Conservation (phyloP, 1,140 invertebrate species). For the Asobara japonica region DNA sequence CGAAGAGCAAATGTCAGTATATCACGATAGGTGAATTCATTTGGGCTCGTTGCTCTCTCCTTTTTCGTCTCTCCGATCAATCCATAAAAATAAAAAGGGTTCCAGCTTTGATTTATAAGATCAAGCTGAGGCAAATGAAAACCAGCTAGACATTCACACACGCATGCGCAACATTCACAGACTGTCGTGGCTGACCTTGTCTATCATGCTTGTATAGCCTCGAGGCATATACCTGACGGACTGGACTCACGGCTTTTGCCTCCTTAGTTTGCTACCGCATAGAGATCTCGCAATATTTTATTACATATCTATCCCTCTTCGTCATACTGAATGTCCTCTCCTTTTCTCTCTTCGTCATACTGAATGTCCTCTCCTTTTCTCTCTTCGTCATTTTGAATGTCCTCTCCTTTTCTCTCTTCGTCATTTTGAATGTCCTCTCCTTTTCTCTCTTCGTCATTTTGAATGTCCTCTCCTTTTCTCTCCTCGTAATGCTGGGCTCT, state of each 20-base stretch:
- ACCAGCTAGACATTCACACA: slow-evolving; percentile 15
- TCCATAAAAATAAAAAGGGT: neutral
- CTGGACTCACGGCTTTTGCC: slow-evolving; percentile 44
- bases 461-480: too few relatives aligned
- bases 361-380: too few relatives aligned
- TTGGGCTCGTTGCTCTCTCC: too few relatives aligned
- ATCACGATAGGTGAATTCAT: too few relatives aligned
- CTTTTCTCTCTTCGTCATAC: too few relatives aligned
- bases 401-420: too few relatives aligned
- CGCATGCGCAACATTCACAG: slow-evolving; percentile 43
- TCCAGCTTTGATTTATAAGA: neutral
- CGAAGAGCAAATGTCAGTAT: neutral
- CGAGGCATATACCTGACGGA: slow-evolving; percentile 62
- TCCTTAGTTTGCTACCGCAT: slow-evolving; percentile 56
- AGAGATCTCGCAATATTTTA: slow-evolving; percentile 47
- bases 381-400: too few relatives aligned
- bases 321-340: too few relatives aligned
- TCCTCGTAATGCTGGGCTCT: too few relatives aligned
- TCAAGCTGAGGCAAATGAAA: slow-evolving; percentile 7
- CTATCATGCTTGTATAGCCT: slow-evolving; percentile 64
- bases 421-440: too few relatives aligned
- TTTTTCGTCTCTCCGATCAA: neutral
- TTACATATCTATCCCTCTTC: neutral
- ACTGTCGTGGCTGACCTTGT: slow-evolving; percentile 63
- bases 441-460: too few relatives aligned